These are phyloP conservation scores for Anthoptus insignis DNA, from an alignment of 2,888 invertebrate genomes.

Conservation along the genomic window DNA sequence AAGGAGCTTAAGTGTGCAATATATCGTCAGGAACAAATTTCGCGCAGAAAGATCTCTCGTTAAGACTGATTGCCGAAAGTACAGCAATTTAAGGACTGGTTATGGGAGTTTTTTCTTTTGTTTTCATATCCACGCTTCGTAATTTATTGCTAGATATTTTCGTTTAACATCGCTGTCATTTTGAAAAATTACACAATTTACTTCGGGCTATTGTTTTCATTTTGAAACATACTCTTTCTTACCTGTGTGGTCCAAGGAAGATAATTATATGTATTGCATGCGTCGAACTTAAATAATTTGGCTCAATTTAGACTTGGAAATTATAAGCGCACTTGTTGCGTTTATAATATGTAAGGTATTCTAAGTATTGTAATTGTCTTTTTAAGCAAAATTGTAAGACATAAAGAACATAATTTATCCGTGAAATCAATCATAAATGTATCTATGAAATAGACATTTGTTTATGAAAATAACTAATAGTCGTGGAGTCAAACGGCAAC, in stretches of 20 bases:
- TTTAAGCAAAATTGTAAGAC: too few species aligned
- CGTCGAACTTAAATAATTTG: too few species aligned
- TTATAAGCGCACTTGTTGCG: too few species aligned
- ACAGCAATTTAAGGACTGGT: conserved; percentile 62
- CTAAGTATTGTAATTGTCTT: too few species aligned
- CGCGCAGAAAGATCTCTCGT: conserved; percentile 71
- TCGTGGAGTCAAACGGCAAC: too few species aligned
- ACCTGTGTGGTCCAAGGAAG: background rate
- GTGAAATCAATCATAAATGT: too few species aligned
- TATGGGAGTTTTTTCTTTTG: conserved; percentile 31
- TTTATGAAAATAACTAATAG: too few species aligned
- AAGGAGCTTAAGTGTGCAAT: conserved; percentile 73
- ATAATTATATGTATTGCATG: background rate
- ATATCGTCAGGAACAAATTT: conserved; percentile 77
- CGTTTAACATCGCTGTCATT: conserved; percentile 11
- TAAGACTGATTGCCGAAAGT: conserved; percentile 68
- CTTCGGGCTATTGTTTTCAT: background rate
- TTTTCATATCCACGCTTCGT: conserved; percentile 10
- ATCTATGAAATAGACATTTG: too few species aligned
- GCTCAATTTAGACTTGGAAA: too few species aligned
- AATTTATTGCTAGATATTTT: conserved; percentile 27
- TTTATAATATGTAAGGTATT: too few species aligned
- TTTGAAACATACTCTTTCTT: background rate
- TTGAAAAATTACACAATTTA: conserved; percentile 4
- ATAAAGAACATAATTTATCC: too few species aligned